Conservation (phyloP, 2,888 invertebrate genomes). For the Erebia aethiops region DNA sequence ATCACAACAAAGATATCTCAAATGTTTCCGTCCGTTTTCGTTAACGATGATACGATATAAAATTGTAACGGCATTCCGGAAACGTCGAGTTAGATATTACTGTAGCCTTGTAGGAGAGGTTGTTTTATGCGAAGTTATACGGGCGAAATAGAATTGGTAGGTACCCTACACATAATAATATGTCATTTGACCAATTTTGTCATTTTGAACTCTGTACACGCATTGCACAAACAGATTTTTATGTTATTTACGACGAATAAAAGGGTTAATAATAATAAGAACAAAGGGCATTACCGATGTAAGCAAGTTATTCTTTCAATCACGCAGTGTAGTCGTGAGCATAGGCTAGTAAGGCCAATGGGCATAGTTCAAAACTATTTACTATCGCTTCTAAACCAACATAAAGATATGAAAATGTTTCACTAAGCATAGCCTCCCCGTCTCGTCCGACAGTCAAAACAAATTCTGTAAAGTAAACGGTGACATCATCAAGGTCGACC, state of each 20-base stretch:
- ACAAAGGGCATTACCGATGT: too few species aligned
- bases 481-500: constrained; percentile 77
- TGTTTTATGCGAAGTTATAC: too few species aligned
- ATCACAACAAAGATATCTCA: too few species aligned
- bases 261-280: too few species aligned
- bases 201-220: too few species aligned
- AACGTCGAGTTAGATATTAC: not conserved
- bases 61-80: not conserved
- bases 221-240: too few species aligned
- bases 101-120: not conserved
- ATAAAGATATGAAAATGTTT: constrained; percentile 26
- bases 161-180: too few species aligned
- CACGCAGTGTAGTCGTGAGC: not conserved
- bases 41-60: not conserved
- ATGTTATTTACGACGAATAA: too few species aligned
- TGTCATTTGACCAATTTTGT: too few species aligned
- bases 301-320: too few species aligned
- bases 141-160: too few species aligned
- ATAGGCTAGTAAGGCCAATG: not conserved
- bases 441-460: constrained; percentile 50
- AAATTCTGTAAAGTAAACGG: constrained; percentile 56
- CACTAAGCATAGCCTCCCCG: constrained; percentile 27
- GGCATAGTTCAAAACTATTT: not conserved
- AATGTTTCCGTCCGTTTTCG: too few species aligned
- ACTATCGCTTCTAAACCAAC: not conserved